Evolutionary conservation across 30 jellyfish, hydroid and myxozoan species (phyloP), one percentile per base, ranked within the genome.

Genomic region (Aurelia sp.): DNA sequence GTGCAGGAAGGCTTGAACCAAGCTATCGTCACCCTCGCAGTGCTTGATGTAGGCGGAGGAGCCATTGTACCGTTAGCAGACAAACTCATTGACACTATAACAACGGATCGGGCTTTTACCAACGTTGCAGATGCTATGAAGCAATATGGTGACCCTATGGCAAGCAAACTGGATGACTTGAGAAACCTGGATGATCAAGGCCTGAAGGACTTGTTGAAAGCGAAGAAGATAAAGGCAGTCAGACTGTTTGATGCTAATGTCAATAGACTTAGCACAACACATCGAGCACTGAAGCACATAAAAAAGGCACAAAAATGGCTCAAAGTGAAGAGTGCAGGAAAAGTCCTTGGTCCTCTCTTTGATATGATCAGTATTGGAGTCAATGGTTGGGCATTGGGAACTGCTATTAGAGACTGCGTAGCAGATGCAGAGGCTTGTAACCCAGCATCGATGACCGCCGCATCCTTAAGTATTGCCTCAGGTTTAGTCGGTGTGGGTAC

Each of bases 11-110:
- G 69, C 11, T 41, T 72, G 13, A 72, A 72, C 55, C 84, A 35
- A 72, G 84, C 84, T 9, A 72, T 72, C 44, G 68, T 51, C 21
- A 72, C 84, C 13, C 55, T 72, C 7, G 66, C 84, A 18, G 69
- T 72, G 10, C 21, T 50, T n/a, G 84, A 72, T 72, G 19, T 72
- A 16, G 84, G 84, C 10, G 84, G 84, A 16, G 84, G 84, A 72
- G 35, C 44, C 71, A 13, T 72, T 5, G 73, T n/a, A 41, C 84
- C 84, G 13, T 35, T 72, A 8, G 71, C 84, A 11, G 78, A 72
- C n/a, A 18, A 72, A 18, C n/a, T 72, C 66, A 72, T 72, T 30
- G 71, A 72, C 68, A 30, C 31, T 15, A 23, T 72, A 11, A 72
- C 84, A 35, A 72, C 23, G 11, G 37, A 72, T n/a, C 47, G 18